Evolutionary conservation across 2,888 invertebrate genomes (phyloP), one percentile per base, ranked within the genome.

Genomic region (Leptopilina syphax): DNA sequence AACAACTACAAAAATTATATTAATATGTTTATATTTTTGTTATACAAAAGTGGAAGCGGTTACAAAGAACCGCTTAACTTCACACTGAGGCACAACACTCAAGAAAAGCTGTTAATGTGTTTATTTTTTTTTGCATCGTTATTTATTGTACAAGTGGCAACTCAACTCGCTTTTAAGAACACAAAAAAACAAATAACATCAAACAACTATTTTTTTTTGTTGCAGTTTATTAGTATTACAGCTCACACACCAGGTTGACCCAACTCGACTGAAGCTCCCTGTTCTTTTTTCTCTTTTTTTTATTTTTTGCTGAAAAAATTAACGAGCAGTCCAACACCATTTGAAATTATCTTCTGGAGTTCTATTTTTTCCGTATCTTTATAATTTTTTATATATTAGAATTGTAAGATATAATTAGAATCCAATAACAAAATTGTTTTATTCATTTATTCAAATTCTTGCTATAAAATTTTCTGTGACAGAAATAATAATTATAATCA

Each of bases 61-160:
- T n/a, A 9, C 70, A 70, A 54, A 50, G 13, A 73, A 73, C 73
- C 73, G 34, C 79, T 70, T 77, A 70, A 73, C 83, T 50, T 85
- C 65, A 88, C 88, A 88, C 83, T 81, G 86, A 88, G 82, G 82
- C 86, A 87, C 87, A 88, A 89, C 88, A 89, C 84, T 85, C 86
- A 89, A 83, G 84, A 85, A 78, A 81, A 67, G 73, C 73, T 73
- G 34, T 73, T 73, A 73, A 73, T 34, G 57, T 73, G 73, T 73
- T 57, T 73, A 18, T 47, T 47, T 7, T 50, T 50, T 50, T 50
- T 73, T 73, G 57, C 57, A 57, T 34, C 57, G 5, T 57, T 57
- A 13, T 73, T 73, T 50, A 50, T 12, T 50, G 34, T 34, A 50
- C 10, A 50, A 57, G 41, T 73, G 34, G 41, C 57, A 73, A 54